Base-by-base conservation (phyloP, 2,888 invertebrate species). In the Drosophila glabriapex region DNA sequence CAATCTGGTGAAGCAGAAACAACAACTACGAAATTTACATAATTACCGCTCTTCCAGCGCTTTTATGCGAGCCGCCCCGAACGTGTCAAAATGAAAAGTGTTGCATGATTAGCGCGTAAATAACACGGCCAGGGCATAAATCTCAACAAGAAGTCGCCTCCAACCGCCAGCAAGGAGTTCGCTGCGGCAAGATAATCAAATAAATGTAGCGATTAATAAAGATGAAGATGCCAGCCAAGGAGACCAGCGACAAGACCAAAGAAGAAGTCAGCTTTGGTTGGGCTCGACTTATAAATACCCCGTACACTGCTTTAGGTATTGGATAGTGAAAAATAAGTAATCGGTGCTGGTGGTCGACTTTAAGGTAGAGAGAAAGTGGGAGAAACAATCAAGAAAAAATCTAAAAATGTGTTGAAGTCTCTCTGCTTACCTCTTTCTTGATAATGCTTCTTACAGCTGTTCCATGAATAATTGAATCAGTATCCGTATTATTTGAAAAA, bases 31-130 rank as follows among this genome's bases (percentile, higher is more conserved):
- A 82, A 84, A 91, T 91, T 91, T 83, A 87, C 89, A 91, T 91
- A 91, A 91, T 90, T 91, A 83, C 82, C 85, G 82, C 79, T 89
- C 82, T 87, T 78, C 87, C 77, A 82, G 80, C 74, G 78, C 85
- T 74, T 85, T 87, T 73, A 74, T 76, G 69, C 68, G 85, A 75
- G 82, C 87, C 85, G 89, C 72, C 80, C 74, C 76, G 78, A 90
- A 91, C 82, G 82, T 85, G 85, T 82, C 87, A 85, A 91, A 91
- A 91, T 90, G 91, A 92, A 92, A 92, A 91, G 86, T 91, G 90
- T 91, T 91, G 88, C 91, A 91, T 92, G 91, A 92, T 90, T 85
- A 87, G 85, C 80, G 82, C 89, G 91, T 91, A 91, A 91, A 91
- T 91, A 90, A 87, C 74, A 67, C 70, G 78, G 80, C 64, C 62